A percentile compares a stretch with the other conserved stretches of the same genome.
These are phyloP conservation scores for Nycticebus coucang DNA, from an alignment of 2,113 vertebrate species.

Conservation along the genomic window DNA sequence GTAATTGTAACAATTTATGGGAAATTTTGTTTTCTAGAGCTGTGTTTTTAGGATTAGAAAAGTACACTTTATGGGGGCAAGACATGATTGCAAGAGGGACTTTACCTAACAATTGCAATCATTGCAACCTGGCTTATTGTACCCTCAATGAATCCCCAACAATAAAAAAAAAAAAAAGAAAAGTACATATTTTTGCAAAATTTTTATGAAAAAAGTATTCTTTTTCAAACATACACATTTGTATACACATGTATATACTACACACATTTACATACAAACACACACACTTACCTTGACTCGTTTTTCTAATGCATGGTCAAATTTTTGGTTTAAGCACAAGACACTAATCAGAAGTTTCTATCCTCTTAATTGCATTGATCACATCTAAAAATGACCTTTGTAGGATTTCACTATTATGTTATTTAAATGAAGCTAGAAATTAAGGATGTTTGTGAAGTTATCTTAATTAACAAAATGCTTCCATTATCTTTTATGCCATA, in stretches of 20 bases:
- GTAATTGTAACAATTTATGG: not conserved
- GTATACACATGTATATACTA: too few species aligned
- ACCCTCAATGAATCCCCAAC: too few species aligned
- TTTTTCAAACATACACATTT: not conserved
- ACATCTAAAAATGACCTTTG: not conserved
- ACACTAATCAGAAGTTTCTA: not conserved
- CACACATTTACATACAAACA: too few species aligned
- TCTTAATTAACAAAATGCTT: not conserved
- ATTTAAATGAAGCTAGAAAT: not conserved
- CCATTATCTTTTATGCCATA: not conserved
- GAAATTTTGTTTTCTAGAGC: conserved; percentile 18
- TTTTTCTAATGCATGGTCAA: not conserved
- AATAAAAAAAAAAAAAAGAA: too few species aligned
- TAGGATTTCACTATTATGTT: not conserved
- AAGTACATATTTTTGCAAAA: conserved; percentile 77
- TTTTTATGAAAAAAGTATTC: conserved; percentile 53
- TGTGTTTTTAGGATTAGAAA: conserved; percentile 75
- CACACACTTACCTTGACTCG: not conserved
- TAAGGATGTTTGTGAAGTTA: not conserved
- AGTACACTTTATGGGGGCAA: too few species aligned
- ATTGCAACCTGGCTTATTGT: too few species aligned
- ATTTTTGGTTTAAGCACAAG: not conserved
- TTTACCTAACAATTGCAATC: too few species aligned
- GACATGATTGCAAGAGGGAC: too few species aligned
- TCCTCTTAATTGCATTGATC: not conserved